Base-by-base conservation (phyloP, 2,113 vertebrate species). In the Seriola aureovittata region DNA sequence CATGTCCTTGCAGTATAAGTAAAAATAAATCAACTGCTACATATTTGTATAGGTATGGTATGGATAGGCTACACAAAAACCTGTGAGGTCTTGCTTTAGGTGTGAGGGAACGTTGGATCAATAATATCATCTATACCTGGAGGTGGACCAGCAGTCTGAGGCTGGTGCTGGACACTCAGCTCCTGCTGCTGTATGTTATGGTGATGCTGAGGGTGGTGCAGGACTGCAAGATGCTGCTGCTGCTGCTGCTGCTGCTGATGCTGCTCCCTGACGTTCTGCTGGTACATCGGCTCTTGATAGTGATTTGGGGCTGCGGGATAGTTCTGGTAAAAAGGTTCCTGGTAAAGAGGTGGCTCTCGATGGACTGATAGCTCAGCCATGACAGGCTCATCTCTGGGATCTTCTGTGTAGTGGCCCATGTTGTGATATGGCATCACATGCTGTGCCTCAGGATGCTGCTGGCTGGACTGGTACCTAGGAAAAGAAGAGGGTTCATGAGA, bases 391-490 rank as follows among this genome's bases (percentile, higher is more conserved):
- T 95, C 93, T 57, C 71, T 50, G 10, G 82, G 77, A 19, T 88
- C 89, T n/a, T 94, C 93, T 0, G 82, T 36, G 52, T 90, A 91
- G 42, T 91, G 78, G 25, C 72, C 64, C 55, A 77, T 82, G 71
- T 82, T 92, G 78, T 78, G 21, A 64, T 86, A 93, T 4, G 87
- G 85, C 64, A 92, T 74, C 50, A 84, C 83, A 74, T 85, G 74
- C 42, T 92, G 88, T 1, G 73, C 85, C 40, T 93, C 83, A 4
- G 91, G 87, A 63, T 93, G 88, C 88, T 91, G 92, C 88, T 91
- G 92, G 32, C 54, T 85, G 48, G 93, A 90, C 78, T 94, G 92
- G 75, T 94, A 95, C 93, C 96, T 96, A 8, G 10, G 57, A 29
- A 29, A 54, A 40, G 40, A 71, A 9, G 4, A 60, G 23, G 14